Evolutionary conservation across 2,113 vertebrate genomes (phyloP), one percentile per base, ranked within the genome.

Genomic region (Amblyopsis rosae): DNA sequence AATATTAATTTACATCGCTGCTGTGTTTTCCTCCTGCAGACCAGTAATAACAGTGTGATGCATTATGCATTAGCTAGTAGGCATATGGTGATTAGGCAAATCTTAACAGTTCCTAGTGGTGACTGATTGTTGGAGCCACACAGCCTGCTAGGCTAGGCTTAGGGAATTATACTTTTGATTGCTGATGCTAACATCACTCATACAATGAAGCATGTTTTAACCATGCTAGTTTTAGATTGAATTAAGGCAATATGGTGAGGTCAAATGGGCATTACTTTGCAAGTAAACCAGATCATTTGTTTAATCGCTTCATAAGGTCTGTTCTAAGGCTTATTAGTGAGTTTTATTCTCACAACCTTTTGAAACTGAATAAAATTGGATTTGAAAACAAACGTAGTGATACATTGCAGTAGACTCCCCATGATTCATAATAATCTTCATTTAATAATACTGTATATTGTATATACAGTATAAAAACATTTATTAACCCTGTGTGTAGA

Each of bases 1-100:
- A 91, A 89, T 86, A 90, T 91, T 88, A 76, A 93, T 92, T 83
- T 76, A 76, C 87, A 88, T 83, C 76, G 72, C 62, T 73, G 80
- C 77, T 81, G 67, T 86, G 71, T 87, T 88, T 80, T 68, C 78
- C 84, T 8, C 35, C 80, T 59, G 75, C 75, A 82, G 86, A 86
- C 73, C 72, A 64, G 75, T 60, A 89, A 85, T 83, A 91, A 88
- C 76, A 80, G 73, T 65, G 63, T 75, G 67, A 87, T 92, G 81
- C 85, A 91, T 91, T 88, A 92, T 92, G 87, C 74, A 92, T 80
- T 17, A 80, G 75, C 33, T 49, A 75, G 77, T 47, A 67, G 62
- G 77, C 87, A 82, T 84, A 74, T 87, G 87, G 74, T 88, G 81
- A 90, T 86, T 87, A 85, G 73, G 53, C 58, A 67, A 79, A 81